Base-by-base conservation (phyloP, 2,888 invertebrate genomes). In the Amphipoea lucens region DNA sequence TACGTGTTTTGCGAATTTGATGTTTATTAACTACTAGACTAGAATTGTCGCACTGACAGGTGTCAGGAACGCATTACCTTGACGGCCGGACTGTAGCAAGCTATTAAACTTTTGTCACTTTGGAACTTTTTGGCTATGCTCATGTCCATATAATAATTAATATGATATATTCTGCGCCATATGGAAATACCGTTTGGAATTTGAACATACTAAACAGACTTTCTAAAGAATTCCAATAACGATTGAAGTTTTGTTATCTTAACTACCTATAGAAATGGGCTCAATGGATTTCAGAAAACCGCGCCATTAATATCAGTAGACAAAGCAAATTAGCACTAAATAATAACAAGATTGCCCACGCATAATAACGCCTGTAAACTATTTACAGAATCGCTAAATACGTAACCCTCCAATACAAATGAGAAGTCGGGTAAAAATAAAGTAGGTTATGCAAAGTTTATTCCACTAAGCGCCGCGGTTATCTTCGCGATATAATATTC, bases 351-450 rank as follows among this genome's bases (percentile, higher is more conserved):
- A 74, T 71, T 72, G 72, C 88, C 89, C 88, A 90, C 89, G 86
- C 88, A 87, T 73, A 84, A 80, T 78, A 87, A 82, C 81, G 78
- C 79, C 67, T 80, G 23, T 74, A 76, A 45, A 73, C 82, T 90
- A 90, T 89, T 88, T 87, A 85, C 77, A 87, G 84, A 86, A 74
- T 66, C 66, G 57, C 81, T 84, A 85, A 88, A 89, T 83, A 84
- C 84, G 87, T 88, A 82, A 89, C 80, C 78, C 79, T 86, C 82
- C 63, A 65, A 76, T 83, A 84, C 78, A 86, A 83, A 85, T 84
- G 81, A 82, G 86, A 84, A 88, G 81, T 85, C 69, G 78, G 80
- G 78, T 88, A 90, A 88, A 91, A 91, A 89, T 91, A 91, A 89
- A 85, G 72, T 72, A 79, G 83, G 81, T 76, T 87, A 84, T 68